phyloP scores from a whole-genome alignment of 2,888 invertebrate species.

The Tenthredo amoena region DNA sequence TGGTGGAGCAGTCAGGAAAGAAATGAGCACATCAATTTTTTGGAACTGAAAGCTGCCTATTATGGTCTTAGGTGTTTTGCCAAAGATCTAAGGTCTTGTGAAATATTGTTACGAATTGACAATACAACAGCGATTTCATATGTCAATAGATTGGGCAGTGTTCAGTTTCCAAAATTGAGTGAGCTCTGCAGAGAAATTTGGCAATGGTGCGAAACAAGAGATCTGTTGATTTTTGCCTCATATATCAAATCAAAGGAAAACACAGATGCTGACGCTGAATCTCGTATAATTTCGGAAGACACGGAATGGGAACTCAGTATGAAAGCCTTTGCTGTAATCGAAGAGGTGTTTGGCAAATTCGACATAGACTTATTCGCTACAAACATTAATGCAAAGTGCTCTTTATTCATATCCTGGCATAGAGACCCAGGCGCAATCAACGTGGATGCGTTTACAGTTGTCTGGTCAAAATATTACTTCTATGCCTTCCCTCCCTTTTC shows the following conservation, averaged over 20 bases:
- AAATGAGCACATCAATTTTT: not conserved
- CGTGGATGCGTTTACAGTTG: constrained; percentile 63
- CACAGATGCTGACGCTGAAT: constrained; percentile 62
- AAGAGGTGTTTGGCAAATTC: constrained; percentile 49
- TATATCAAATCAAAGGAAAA: constrained; percentile 69
- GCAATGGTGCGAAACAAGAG: constrained; percentile 56
- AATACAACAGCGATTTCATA: constrained; percentile 28
- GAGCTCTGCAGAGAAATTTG: constrained; percentile 57
- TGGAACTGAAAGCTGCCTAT: constrained; percentile 6
- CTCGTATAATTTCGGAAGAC: constrained; percentile 56
- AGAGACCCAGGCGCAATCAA: constrained; percentile 57
- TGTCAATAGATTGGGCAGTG: constrained; percentile 12
- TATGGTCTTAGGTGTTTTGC: not conserved
- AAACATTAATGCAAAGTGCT: constrained; percentile 61
- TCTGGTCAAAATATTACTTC: constrained; percentile 55
- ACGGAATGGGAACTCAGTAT: constrained; percentile 55
- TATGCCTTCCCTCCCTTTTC: constrained; percentile 69
- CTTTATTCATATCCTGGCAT: constrained; percentile 61
- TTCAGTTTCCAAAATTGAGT: constrained; percentile 12
- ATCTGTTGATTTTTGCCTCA: constrained; percentile 65
- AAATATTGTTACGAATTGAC: not conserved
- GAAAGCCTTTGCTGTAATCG: constrained; percentile 4
- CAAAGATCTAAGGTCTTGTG: not conserved
- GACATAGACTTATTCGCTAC: constrained; percentile 64
- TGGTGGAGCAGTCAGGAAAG: not conserved